These are phyloP conservation scores for Nycticorax nycticorax DNA, from an alignment of 2,113 vertebrate genomes.

Conservation along the genomic window DNA sequence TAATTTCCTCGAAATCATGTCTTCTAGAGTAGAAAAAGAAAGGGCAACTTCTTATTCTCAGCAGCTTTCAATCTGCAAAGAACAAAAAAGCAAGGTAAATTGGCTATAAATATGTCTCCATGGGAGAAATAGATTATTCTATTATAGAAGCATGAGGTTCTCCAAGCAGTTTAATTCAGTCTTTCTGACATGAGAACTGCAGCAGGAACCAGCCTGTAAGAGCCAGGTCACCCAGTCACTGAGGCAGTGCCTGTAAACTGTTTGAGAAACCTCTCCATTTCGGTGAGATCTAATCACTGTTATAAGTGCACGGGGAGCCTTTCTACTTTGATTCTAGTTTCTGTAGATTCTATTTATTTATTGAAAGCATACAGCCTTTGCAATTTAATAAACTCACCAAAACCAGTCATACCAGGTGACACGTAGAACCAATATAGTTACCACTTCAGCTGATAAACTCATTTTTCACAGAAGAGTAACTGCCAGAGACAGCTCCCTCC, in stretches of 20 bases:
- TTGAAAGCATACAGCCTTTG: not conserved
- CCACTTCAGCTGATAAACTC: not conserved
- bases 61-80: not conserved
- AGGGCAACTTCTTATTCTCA: not conserved
- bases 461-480: not conserved
- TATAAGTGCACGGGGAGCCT: fast-evolving
- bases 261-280: not conserved
- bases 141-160: not conserved
- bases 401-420: not conserved
- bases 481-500: not conserved
- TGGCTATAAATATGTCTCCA: not conserved
- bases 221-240: not conserved
- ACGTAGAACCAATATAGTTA: not conserved
- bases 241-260: not conserved
- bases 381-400: not conserved
- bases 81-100: not conserved
- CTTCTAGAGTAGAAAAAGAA: not conserved
- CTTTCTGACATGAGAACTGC: fast-evolving
- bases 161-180: not conserved
- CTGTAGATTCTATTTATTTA: not conserved
- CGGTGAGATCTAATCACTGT: not conserved
- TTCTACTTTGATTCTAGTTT: not conserved
- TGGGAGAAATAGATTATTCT: fast-evolving
- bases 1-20: not conserved
- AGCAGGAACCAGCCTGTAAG: fast-evolving